Base-by-base conservation (phyloP, 2,797 vertebrate genomes). In the Lindbergichthys nudifrons region DNA sequence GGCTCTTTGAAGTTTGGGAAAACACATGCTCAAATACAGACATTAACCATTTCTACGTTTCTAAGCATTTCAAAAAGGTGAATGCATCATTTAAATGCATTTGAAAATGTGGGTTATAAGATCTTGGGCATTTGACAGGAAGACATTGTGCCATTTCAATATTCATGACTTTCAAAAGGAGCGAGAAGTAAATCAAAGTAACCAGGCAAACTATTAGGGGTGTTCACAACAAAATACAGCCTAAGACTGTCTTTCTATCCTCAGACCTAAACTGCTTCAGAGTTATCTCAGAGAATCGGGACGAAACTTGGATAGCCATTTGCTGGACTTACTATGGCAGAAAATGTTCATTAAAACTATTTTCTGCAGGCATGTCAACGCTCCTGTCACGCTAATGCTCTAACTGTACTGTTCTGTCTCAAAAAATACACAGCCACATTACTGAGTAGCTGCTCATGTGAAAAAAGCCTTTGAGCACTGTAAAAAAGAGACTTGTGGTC, bases 191-290 rank as follows among this genome's bases (percentile, higher is more conserved):
- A 88, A 89, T 65, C 64, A 77, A 85, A 88, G 86, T 77, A 86
- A 89, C 89, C 80, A 87, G 45, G 15, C 56, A 83, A 87, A 84
- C 61, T 72, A 60, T 36, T 65, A 90, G 73, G 41, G 70, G 77
- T 87, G 80, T 85, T 85, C 84, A 91, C 89, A 89, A 90, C 52
- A 71, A 72, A 72, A 50, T 45, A 41, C 3, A 26, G 83, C 71
- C 65, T 56, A 68, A 79, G 50, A 79, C 61, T 1, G 58, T 43
- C 81, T 75, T 67, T 59, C 8, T 18, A 16, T 66, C 58, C 39
- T 42, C 67, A 76, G 52, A 73, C 42, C 26, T 77, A 57, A 78
- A 75, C 73, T 66, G 47, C 16, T 10, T 21, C 50, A 53, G 56
- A 67, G 42, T 45, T 64, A 59, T 56, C 51, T 60, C 45, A 51